Conservation (phyloP, 2,888 invertebrate species). For the Erpobdella octoculata region DNA sequence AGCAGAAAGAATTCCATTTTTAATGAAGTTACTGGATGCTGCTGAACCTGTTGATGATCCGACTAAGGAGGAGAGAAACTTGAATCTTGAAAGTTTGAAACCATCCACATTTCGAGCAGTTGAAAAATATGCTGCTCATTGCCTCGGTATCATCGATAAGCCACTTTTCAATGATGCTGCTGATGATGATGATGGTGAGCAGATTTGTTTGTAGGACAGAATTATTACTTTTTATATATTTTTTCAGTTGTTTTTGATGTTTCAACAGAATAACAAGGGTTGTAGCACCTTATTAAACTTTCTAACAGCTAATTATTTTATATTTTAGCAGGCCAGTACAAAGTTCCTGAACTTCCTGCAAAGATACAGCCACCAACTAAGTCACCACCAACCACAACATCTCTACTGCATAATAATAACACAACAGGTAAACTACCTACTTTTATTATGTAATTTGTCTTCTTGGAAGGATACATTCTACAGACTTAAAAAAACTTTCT, state of each 20-base stretch:
- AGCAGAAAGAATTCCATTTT: neutral
- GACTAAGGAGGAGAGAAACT: neutral
- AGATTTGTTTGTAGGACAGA: neutral
- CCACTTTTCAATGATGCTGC: neutral
- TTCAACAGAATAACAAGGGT: neutral
- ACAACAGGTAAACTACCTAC: neutral
- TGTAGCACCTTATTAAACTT: too few relatives aligned
- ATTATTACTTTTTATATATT: neutral
- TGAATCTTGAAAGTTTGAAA: neutral
- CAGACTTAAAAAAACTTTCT: neutral
- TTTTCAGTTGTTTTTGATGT: neutral
- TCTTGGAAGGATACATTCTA: neutral
- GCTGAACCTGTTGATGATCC: neutral
- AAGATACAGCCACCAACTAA: constrained; percentile 2
- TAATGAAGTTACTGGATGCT: neutral
- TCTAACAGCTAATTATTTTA: too few relatives aligned
- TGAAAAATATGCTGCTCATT: neutral
- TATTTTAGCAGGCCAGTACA: neutral
- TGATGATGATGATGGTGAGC: neutral
- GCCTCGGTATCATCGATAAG: too few relatives aligned
- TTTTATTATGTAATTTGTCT: neutral
- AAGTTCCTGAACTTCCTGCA: too few relatives aligned
- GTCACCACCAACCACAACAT: neutral
- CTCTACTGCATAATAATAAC: neutral
- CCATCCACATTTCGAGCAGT: neutral